Evolutionary conservation across 2,113 vertebrate species (phyloP).

Genomic region (Chaenogobius annularis): DNA sequence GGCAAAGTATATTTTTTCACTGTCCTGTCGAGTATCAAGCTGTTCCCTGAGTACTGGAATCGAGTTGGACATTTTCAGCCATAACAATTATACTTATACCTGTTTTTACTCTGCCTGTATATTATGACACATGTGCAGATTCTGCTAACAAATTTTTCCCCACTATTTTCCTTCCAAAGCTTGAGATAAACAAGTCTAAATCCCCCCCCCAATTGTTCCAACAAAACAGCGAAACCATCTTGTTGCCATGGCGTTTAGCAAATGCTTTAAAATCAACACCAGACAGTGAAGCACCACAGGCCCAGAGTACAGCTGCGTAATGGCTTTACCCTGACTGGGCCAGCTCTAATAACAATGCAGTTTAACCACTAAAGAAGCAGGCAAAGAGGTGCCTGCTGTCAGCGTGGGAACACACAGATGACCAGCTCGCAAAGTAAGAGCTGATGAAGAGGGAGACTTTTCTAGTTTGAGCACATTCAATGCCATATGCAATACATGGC

Average conservation of each 20-base stretch:
- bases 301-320: constrained; percentile 59
- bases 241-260: constrained; percentile 56
- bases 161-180: not conserved
- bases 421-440: constrained; percentile 36
- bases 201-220: constrained; percentile 1
- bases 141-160: not conserved
- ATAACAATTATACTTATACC: not conserved
- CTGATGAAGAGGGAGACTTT: constrained; percentile 54
- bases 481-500: no score
- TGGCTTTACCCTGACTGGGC: constrained; percentile 62
- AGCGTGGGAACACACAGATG: constrained; percentile 62
- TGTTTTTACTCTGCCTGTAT: not conserved
- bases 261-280: constrained; percentile 54
- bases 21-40: not conserved
- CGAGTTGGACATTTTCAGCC: not conserved
- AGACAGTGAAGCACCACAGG: constrained; percentile 56
- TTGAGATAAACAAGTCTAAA: not conserved
- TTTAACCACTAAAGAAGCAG: constrained; percentile 63
- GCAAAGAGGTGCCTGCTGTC: constrained; percentile 63
- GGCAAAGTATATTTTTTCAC: not conserved
- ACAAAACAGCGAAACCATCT: constrained; percentile 4
- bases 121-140: not conserved
- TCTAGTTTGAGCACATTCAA: constrained; percentile 22
- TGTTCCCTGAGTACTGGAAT: no score
- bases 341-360: constrained; percentile 56